These are phyloP conservation scores for Premnoplex brunnescens DNA, from an alignment of 2,797 vertebrate genomes.

Conservation along the genomic window DNA sequence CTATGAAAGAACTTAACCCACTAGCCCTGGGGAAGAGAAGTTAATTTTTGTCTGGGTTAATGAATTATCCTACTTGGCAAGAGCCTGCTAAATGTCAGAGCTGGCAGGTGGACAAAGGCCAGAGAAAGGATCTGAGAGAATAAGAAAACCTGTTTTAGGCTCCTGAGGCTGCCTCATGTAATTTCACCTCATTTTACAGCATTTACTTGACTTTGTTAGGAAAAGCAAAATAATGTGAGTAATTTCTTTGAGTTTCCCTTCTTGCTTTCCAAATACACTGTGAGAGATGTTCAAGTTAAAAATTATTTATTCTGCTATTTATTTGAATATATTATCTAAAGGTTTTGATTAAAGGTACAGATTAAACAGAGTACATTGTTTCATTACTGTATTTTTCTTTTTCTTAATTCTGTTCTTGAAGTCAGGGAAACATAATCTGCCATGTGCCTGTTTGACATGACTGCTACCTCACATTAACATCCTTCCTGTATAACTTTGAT, in stretches of 20 bases:
- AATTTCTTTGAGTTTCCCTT: background rate
- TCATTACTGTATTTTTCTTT: background rate
- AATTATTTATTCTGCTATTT: background rate
- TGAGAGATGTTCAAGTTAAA: background rate
- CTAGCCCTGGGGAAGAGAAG: background rate
- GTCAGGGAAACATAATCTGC: background rate
- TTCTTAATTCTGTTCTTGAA: background rate
- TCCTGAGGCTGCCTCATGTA: background rate
- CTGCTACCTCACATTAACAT: background rate
- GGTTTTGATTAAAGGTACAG: background rate
- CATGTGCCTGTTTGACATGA: background rate
- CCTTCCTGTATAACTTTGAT: background rate
- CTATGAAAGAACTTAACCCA: background rate
- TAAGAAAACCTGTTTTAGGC: background rate
- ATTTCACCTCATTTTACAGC: background rate
- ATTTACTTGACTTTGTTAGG: background rate
- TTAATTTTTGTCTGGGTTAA: conserved; percentile 10
- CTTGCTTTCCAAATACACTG: background rate
- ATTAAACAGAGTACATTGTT: background rate
- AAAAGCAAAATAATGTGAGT: background rate
- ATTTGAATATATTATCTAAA: background rate
- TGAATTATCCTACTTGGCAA: background rate
- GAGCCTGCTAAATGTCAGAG: background rate
- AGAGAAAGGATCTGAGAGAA: background rate
- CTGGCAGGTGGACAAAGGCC: background rate